Evolutionary conservation across 92 coral and sea anemone genomes (phyloP).

Genomic region (Pocillopora meandrina): DNA sequence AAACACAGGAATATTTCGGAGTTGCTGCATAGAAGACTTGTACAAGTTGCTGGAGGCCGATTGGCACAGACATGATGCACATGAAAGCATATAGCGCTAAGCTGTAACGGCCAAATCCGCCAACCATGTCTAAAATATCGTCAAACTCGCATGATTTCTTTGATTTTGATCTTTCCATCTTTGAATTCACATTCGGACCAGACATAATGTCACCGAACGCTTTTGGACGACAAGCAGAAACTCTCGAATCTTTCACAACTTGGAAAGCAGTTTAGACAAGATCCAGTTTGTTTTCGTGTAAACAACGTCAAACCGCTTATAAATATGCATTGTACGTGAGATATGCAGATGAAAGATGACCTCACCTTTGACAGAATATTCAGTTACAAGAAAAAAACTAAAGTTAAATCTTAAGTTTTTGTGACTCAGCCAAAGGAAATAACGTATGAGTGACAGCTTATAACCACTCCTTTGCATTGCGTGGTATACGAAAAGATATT

Average conservation of each 20-base stretch:
- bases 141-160: conserved; percentile 58
- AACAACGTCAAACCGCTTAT: too few species aligned
- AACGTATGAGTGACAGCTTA: too few species aligned
- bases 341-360: too few species aligned
- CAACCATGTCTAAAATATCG: conserved; percentile 70
- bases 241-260: background rate
- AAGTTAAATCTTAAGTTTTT: too few species aligned
- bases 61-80: conserved; percentile 77
- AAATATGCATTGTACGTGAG: too few species aligned
- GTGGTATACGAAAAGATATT: too few species aligned
- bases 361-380: too few species aligned
- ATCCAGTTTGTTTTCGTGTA: too few species aligned
- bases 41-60: conserved; percentile 77
- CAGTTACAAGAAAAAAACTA: too few species aligned
- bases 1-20: conserved; percentile 60
- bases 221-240: background rate
- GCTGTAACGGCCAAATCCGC: conserved; percentile 81
- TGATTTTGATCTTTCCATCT: conserved; percentile 9
- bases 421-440: too few species aligned
- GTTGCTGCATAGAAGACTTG: conserved; percentile 85
- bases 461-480: too few species aligned
- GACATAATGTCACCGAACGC: background rate
- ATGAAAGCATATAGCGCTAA: conserved; percentile 65
- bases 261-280: too few species aligned
- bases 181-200: background rate